Base-by-base conservation (phyloP, 1,140 invertebrate species). In the Goniozus legneri region DNA sequence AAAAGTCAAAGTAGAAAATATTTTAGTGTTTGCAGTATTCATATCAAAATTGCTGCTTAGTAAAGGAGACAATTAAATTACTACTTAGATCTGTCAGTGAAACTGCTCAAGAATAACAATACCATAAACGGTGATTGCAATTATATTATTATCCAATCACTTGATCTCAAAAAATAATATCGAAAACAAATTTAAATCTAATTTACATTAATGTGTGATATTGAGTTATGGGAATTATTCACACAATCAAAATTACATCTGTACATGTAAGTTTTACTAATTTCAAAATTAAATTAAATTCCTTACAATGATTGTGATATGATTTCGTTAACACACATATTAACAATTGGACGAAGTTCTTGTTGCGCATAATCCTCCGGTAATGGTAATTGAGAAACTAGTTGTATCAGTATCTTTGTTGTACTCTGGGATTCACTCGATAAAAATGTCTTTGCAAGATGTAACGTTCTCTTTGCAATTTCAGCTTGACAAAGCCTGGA, bases 281-380 rank as follows among this genome's bases (percentile, higher is more conserved):
- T 33, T n/a, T 33, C 4, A 8, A 33, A n/a, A 33, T 33, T 33
- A 8, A 4, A n/a, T 33, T 10, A 10, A n/a, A 8, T 33, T 33
- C 21, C 34, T 30, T 34, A 34, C 18, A 30, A 38, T 44, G 16
- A 41, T 6, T 59, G 43, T 1, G 40, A 52, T 34, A 62, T 58
- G 13, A 67, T 57, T 51, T 71, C 65, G 15, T 58, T 58, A 13
- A 67, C 56, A 13, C 63, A 65, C 46, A 67, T 59, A 56, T 67
- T 73, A 16, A 73, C 56, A 13, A 82, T 64, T 8, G 73, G 68
- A 30, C 75, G 67, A 10, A 85, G 62, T 58, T 85, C 84, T 56
- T 83, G 79, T 34, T 83, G 73, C 2, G 76, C 73, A 57, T 84
- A 85, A 67, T 86, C 84, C 61, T 84, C 81, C 15, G 84, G 83